phyloP scores from a whole-genome alignment of 2,113 vertebrate species.

The Rhinopomastus cyanomelas region DNA sequence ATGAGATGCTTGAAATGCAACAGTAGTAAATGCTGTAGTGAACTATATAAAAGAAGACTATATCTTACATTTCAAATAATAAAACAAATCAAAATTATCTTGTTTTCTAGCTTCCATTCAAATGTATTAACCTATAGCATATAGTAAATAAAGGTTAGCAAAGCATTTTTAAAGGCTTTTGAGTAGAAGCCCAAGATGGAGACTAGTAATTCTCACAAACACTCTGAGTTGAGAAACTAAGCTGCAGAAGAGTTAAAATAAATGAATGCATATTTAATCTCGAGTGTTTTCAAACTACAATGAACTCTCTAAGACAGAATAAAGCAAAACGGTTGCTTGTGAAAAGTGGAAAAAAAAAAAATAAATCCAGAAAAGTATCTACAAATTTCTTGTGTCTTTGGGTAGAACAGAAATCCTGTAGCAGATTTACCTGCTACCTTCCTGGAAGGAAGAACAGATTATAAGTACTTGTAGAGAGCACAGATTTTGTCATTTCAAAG shows the following conservation, averaged over 20 bases:
- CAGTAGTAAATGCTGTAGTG: not conserved
- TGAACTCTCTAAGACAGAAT: not conserved
- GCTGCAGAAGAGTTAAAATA: not conserved
- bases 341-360: not conserved
- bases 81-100: not conserved
- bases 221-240: not conserved
- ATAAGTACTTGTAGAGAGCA: not conserved
- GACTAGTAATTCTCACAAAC: not conserved
- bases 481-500: not conserved
- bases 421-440: not conserved
- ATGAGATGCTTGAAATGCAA: not conserved
- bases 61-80: not conserved
- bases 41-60: not conserved
- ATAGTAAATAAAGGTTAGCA: not conserved
- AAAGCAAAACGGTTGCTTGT: not conserved
- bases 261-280: not conserved
- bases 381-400: not conserved
- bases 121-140: not conserved
- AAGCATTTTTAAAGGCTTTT: not conserved
- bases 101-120: not conserved
- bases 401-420: not conserved
- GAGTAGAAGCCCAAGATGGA: not conserved
- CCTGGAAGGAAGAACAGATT: not conserved
- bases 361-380: not conserved
- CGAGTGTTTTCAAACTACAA: not conserved